A percentile compares a stretch with the other conserved stretches of the same genome.
Conservation (phyloP, 2,113 vertebrate species). For the Rostratula benghalensis region DNA sequence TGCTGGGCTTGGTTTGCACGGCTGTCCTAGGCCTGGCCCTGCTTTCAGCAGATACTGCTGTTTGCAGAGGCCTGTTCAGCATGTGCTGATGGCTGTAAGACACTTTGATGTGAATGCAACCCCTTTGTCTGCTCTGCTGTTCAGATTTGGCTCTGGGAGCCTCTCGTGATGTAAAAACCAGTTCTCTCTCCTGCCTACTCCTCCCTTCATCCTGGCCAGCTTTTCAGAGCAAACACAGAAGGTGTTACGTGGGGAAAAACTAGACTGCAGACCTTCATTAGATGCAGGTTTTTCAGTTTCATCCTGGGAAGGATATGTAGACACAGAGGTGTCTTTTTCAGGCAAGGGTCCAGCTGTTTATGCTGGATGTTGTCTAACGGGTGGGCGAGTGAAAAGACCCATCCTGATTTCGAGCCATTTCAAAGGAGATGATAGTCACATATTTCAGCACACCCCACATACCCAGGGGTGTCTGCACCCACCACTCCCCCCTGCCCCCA, state of each 20-base stretch:
- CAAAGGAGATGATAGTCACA: neutral
- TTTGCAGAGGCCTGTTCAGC: neutral
- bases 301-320: neutral
- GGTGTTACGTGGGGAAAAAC: neutral
- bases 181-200: neutral
- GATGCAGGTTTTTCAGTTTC: neutral
- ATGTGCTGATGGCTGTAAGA: neutral
- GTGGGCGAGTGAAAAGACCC: neutral
- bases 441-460: neutral
- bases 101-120: neutral
- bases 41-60: neutral
- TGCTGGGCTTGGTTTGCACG: neutral
- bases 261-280: neutral
- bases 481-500: neutral
- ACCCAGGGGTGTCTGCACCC: neutral
- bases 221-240: neutral
- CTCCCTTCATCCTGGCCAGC: neutral
- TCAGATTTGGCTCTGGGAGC: neutral
- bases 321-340: neutral
- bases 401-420: neutral
- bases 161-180: neutral
- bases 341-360: neutral
- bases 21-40: neutral
- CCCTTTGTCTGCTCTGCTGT: neutral
- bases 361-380: neutral